phyloP scores from a whole-genome alignment of 2,113 vertebrate genomes.

The Grallaria varia region DNA sequence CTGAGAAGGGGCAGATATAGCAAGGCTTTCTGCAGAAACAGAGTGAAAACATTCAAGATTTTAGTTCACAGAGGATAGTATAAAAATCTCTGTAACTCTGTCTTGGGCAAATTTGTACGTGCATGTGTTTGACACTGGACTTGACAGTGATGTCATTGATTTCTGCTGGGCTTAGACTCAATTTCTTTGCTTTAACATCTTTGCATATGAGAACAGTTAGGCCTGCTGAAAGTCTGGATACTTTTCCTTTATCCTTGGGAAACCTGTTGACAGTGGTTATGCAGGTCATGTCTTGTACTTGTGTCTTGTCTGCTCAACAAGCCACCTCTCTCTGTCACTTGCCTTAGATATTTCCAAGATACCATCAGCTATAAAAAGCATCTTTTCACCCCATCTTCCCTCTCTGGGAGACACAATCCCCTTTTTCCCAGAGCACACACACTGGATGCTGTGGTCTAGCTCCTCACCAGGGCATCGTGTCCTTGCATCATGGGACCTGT shows the following conservation, averaged over 20 bases:
- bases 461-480: neutral
- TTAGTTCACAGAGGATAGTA: neutral
- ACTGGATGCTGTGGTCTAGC: neutral
- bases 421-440: neutral
- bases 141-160: conserved; percentile 10
- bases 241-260: neutral
- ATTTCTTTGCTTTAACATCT: neutral
- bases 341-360: neutral
- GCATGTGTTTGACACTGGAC: neutral
- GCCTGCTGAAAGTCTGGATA: neutral
- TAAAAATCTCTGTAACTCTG: neutral
- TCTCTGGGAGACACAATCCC: neutral
- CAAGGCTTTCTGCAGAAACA: neutral
- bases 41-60: neutral
- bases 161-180: neutral
- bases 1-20: neutral
- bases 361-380: neutral
- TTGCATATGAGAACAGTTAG: neutral
- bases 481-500: neutral
- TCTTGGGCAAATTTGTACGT: neutral
- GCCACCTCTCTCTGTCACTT: neutral
- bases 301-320: neutral
- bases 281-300: neutral
- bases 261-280: neutral
- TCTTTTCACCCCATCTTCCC: neutral